These are phyloP conservation scores for Boloria euphrosyne DNA, from an alignment of 2,888 invertebrate species.

Conservation along the genomic window DNA sequence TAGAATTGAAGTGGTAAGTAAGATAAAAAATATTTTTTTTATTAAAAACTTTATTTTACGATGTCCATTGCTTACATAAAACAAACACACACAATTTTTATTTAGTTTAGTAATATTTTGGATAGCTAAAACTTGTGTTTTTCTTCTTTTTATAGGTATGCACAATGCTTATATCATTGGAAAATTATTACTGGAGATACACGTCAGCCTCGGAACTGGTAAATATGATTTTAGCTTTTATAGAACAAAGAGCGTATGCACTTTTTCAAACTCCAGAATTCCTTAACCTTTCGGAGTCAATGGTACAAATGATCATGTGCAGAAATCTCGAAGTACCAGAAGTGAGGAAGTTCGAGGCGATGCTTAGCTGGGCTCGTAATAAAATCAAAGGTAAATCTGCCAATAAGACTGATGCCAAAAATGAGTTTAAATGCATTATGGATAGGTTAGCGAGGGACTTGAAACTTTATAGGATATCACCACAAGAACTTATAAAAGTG, in stretches of 20 bases:
- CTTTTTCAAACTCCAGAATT: slow-evolving; percentile 93
- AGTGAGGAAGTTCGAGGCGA: slow-evolving; percentile 95
- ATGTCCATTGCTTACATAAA: background rate
- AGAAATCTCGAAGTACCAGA: slow-evolving; percentile 94
- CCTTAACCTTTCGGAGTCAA: slow-evolving; percentile 93
- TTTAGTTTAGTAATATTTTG: background rate
- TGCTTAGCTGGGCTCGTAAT: slow-evolving; percentile 94
- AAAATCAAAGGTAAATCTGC: slow-evolving; percentile 91
- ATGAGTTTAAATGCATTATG: slow-evolving; percentile 96
- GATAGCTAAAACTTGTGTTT: background rate
- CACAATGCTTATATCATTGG: slow-evolving; percentile 94
- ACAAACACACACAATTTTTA: background rate
- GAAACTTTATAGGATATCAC: slow-evolving; percentile 94
- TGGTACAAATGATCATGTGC: slow-evolving; percentile 97
- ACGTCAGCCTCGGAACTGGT: slow-evolving; percentile 96
- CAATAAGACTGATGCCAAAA: slow-evolving; percentile 90
- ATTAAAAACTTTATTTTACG: background rate
- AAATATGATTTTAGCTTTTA: slow-evolving; percentile 95
- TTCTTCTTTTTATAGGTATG: slow-evolving; percentile 84
- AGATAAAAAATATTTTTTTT: background rate
- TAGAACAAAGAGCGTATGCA: slow-evolving; percentile 92
- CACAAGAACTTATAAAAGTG: slow-evolving; percentile 95
- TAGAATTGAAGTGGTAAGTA: slow-evolving; percentile 91
- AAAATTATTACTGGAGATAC: slow-evolving; percentile 97
- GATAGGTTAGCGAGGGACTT: slow-evolving; percentile 93